phyloP scores from a whole-genome alignment of 2,888 invertebrate genomes.

The Parthenolecanium corni region DNA sequence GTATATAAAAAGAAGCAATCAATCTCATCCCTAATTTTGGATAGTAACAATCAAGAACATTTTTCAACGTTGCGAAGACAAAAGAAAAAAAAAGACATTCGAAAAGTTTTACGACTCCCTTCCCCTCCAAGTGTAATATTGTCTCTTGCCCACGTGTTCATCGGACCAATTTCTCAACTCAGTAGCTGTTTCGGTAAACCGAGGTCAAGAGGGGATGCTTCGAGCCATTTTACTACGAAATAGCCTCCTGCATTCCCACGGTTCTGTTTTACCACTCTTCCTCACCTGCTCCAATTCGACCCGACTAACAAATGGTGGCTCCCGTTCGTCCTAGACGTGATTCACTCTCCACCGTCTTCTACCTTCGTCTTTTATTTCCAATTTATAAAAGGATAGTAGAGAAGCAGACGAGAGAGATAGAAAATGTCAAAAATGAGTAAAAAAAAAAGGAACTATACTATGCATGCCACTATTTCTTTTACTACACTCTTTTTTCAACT shows the following conservation, averaged over 20 bases:
- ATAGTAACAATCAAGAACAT: too few relatives aligned
- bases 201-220: conserved; percentile 15
- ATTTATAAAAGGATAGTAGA: not conserved
- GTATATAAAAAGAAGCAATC: too few relatives aligned
- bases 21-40: too few relatives aligned
- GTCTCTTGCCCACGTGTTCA: not conserved
- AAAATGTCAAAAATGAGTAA: not conserved
- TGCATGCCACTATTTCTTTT: too few relatives aligned
- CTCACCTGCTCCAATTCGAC: conserved; percentile 29
- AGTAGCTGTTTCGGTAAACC: conserved; percentile 20
- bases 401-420: not conserved
- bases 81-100: too few relatives aligned
- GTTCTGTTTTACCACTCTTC: conserved; percentile 32
- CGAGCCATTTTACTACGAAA: conserved; percentile 26
- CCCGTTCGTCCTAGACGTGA: conserved; percentile 10
- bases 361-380: not conserved
- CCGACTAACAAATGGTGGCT: conserved; percentile 31
- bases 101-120: too few relatives aligned
- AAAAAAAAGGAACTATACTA: too few relatives aligned
- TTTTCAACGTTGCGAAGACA: too few relatives aligned
- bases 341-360: conserved; percentile 1
- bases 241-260: conserved; percentile 33
- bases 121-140: too few relatives aligned
- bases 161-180: conserved; percentile 12
- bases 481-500: not conserved